phyloP scores from a whole-genome alignment of 2,797 vertebrate genomes.

The Myotis findleyi region DNA sequence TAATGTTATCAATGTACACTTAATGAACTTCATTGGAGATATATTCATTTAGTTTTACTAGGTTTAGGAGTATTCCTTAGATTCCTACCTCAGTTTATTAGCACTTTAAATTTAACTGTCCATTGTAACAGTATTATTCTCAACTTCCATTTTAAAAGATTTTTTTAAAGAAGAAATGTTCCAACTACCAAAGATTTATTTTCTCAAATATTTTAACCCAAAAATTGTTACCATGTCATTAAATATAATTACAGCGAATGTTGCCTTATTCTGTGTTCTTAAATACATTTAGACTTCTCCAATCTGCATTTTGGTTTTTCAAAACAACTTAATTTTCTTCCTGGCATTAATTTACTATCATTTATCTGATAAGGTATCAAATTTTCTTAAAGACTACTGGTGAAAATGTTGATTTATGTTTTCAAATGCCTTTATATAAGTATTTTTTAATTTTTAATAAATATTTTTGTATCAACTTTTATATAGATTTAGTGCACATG shows the following conservation, averaged over 20 bases:
- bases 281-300: slow-evolving; percentile 16
- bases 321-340: neutral
- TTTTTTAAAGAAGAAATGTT: neutral
- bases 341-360: neutral
- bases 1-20: neutral
- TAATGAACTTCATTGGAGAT: neutral
- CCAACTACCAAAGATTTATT: slow-evolving; percentile 26
- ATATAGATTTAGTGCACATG: neutral
- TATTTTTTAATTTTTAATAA: neutral
- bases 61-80: neutral
- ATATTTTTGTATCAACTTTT: neutral
- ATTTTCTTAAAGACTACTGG: neutral
- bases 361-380: neutral
- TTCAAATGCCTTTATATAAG: neutral
- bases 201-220: slow-evolving; percentile 23
- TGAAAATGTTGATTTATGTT: neutral
- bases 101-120: neutral
- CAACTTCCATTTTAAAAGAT: neutral
- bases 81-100: neutral
- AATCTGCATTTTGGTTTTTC: neutral
- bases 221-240: slow-evolving; percentile 5
- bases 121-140: neutral
- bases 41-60: slow-evolving; percentile 22
- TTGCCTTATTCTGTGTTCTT: neutral
- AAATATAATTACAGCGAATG: slow-evolving; percentile 23